Base-by-base conservation (phyloP, 2,888 invertebrate species). In the Eupeodes latifasciatus region DNA sequence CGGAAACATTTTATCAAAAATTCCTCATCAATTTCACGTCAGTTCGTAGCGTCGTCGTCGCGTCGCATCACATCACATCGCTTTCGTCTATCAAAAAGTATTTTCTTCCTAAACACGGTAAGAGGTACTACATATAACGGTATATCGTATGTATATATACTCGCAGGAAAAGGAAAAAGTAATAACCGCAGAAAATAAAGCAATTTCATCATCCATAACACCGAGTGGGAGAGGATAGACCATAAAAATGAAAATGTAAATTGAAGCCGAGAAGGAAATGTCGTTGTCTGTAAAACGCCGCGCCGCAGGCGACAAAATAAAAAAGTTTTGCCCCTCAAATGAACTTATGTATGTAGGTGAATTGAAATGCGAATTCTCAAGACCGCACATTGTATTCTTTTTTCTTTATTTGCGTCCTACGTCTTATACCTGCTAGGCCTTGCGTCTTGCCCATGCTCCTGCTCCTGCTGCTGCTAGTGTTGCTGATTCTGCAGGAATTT, bases 181-280 rank as follows among this genome's bases (percentile, higher is more conserved):
- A 75, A 47, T 57, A 74, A 55, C 59, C 82, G 16, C 16, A 36
- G 57, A 86, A 69, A 79, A 79, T 82, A 86, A 86, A 79, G 86
- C 79, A 79, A 86, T 82, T 81, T 81, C 75, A 69, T 75, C 82
- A 75, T 69, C 78, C 75, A 69, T 67, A 74, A 61, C 40, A 75
- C 78, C 2, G 19, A 19, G 19, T 19, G 19, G 19, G 36, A 34
- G 49, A 81, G 71, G 57, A 79, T 78, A 49, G 49, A 62, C 75
- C 64, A 82, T 82, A 86, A 86, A 86, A 82, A 86, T 71, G 71
- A 75, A 82, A 86, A 79, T 86, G 86, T 78, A 86, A 82, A 86
- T 86, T 72, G 76, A 64, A 76, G 84, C 79, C 74, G 34, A 57
- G 44, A 57, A 53, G 67, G 51, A 51, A 69, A 69, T 69, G 69